Evolutionary conservation across 2,888 invertebrate genomes (phyloP).

Genomic region (Dysmachus trigonus): DNA sequence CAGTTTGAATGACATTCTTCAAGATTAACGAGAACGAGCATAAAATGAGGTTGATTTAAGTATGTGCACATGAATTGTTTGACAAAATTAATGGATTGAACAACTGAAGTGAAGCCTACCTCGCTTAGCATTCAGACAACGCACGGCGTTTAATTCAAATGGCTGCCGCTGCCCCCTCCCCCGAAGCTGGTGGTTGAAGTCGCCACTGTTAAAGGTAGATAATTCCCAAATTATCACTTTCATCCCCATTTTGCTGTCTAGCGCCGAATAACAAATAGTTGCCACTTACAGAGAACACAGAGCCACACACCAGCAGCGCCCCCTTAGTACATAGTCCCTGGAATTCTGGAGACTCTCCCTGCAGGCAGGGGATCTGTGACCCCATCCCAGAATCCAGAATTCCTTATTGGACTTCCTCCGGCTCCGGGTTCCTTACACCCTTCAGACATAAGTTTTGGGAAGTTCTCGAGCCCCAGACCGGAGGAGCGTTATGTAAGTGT

Average conservation of each 20-base stretch:
- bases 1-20: not conserved
- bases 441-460: slow-evolving; percentile 3
- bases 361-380: not conserved
- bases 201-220: slow-evolving; percentile 22
- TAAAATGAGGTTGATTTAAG: not conserved
- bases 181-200: not conserved
- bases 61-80: not conserved
- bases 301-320: not conserved
- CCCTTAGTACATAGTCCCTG: not conserved
- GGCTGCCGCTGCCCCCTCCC: not conserved
- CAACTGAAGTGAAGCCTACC: not conserved
- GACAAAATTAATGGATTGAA: not conserved
- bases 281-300: slow-evolving; percentile 11
- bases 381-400: not conserved
- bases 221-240: slow-evolving; percentile 28
- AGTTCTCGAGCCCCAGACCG: not conserved
- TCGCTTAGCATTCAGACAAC: not conserved
- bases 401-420: slow-evolving; percentile 17
- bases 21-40: not conserved
- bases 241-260: slow-evolving; percentile 4
- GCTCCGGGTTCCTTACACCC: not conserved
- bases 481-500: slow-evolving; percentile 1
- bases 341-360: not conserved
- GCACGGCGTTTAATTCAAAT: not conserved
- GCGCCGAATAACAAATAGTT: slow-evolving; percentile 7